phyloP scores from a whole-genome alignment of 1,140 invertebrate genomes.

The Paraescarpia echinospica region DNA sequence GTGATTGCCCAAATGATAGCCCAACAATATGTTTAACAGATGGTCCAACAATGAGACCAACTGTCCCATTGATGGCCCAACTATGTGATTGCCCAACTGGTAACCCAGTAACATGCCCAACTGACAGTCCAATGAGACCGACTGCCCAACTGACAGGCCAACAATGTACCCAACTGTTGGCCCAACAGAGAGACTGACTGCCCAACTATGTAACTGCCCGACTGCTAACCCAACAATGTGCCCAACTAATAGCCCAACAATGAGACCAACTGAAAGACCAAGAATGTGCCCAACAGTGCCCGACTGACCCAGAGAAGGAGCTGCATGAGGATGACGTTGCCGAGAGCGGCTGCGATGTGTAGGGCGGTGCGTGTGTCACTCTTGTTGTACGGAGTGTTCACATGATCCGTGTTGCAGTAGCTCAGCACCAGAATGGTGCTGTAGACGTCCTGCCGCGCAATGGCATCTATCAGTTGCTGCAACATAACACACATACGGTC shows the following conservation, averaged over 20 bases:
- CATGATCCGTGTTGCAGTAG: conserved; percentile 60
- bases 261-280: too few species aligned
- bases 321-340: conserved; percentile 87
- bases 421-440: conserved; percentile 62
- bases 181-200: background rate
- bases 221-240: background rate
- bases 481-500: background rate
- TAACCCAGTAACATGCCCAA: background rate
- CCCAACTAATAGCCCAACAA: too few species aligned
- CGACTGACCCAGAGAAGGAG: conserved; percentile 85
- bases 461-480: conserved; percentile 78
- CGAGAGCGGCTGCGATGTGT: conserved; percentile 85
- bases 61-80: background rate
- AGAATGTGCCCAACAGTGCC: too few species aligned
- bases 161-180: background rate
- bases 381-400: conserved; percentile 68
- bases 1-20: too few species aligned
- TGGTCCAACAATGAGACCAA: background rate
- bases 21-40: too few species aligned
- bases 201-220: background rate
- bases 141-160: too few species aligned
- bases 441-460: conserved; percentile 64
- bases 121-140: background rate
- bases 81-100: background rate
- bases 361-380: conserved; percentile 79